These are phyloP conservation scores for Neria commutata DNA, from an alignment of 2,888 invertebrate species.

Conservation along the genomic window DNA sequence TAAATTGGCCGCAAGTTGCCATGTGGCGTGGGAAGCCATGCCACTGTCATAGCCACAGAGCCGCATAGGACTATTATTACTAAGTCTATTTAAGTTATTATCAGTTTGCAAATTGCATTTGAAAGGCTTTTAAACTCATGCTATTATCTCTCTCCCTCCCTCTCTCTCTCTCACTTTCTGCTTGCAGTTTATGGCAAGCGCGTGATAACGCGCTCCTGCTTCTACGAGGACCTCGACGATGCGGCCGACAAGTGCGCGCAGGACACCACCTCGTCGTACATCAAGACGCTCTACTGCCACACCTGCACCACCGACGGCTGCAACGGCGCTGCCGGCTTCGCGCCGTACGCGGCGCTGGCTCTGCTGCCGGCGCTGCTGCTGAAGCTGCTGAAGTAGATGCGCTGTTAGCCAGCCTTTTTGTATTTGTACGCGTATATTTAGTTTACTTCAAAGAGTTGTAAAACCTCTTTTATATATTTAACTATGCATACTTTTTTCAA, in stretches of 20 bases:
- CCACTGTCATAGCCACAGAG: too few species aligned
- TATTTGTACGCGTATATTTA: too few species aligned
- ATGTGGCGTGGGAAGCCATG: neutral
- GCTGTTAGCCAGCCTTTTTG: too few species aligned
- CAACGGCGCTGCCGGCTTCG: constrained; percentile 49
- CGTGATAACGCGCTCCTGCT: constrained; percentile 60
- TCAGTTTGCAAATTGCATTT: constrained; percentile 36
- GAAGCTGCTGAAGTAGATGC: constrained; percentile 39
- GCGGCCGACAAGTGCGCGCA: constrained; percentile 57
- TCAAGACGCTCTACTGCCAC: constrained; percentile 59
- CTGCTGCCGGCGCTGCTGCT: constrained; percentile 37
- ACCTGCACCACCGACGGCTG: constrained; percentile 61
- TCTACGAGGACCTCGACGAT: constrained; percentile 59
- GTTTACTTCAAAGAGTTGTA: too few species aligned
- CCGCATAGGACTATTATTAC: neutral
- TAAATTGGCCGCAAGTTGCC: neutral
- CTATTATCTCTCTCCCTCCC: neutral
- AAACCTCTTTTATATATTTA: neutral
- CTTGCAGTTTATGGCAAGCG: constrained; percentile 60
- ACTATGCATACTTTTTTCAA: neutral
- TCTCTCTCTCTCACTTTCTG: constrained; percentile 15
- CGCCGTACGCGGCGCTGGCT: constrained; percentile 43
- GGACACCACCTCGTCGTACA: constrained; percentile 58
- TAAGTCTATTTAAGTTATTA: neutral
- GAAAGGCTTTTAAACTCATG: constrained; percentile 19